Evolutionary conservation across 2,888 invertebrate species (phyloP).

Genomic region (Drosophila rellima): DNA sequence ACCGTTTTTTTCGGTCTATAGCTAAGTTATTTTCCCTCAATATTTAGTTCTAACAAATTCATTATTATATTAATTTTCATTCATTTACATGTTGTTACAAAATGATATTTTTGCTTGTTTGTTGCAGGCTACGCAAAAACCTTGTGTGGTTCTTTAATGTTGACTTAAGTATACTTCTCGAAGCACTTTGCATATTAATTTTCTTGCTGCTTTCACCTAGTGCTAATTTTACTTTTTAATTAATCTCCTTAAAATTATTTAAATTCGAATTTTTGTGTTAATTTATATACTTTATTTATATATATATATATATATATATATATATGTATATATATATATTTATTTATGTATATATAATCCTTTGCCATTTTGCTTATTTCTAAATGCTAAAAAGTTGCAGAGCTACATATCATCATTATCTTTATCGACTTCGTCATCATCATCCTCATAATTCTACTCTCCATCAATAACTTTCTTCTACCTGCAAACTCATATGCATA

Average conservation of each 20-base stretch:
- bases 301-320: constrained; percentile 51
- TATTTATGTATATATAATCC: constrained; percentile 55
- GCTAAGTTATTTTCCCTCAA: constrained; percentile 34
- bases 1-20: constrained; percentile 21
- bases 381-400: constrained; percentile 78
- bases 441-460: constrained; percentile 35
- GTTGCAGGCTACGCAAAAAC: constrained; percentile 71
- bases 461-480: constrained; percentile 40
- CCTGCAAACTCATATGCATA: constrained; percentile 60
- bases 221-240: constrained; percentile 64
- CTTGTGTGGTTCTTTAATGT: constrained; percentile 62
- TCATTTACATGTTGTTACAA: constrained; percentile 71
- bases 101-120: constrained; percentile 69
- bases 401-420: constrained; percentile 55
- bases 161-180: constrained; percentile 58
- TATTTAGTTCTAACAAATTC: constrained; percentile 72
- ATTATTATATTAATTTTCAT: constrained; percentile 58
- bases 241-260: constrained; percentile 82
- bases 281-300: constrained; percentile 67
- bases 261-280: constrained; percentile 85
- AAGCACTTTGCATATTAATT: constrained; percentile 75
- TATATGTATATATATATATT: constrained; percentile 53
- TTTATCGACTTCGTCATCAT: constrained; percentile 31
- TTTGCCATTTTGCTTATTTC: constrained; percentile 68
- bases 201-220: constrained; percentile 65